Percentiles rank a stretch among this genome's conserved stretches.
Conservation (phyloP, 2,888 invertebrate species). For the Choristoneura rosaceana region DNA sequence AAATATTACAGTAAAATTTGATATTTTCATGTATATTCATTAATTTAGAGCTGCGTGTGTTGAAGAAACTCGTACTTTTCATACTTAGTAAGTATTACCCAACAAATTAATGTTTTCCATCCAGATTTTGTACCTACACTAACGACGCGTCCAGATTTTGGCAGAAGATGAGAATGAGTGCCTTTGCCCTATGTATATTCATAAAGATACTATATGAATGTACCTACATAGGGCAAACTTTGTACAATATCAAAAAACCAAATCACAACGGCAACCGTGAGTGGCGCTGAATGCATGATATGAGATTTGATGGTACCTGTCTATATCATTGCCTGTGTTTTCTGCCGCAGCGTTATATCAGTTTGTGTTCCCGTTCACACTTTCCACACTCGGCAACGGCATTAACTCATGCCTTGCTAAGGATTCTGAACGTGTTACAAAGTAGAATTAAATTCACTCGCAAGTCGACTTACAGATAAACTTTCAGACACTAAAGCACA, state of each 20-base stretch:
- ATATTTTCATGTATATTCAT: slow-evolving; percentile 31
- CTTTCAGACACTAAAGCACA: slow-evolving; percentile 36
- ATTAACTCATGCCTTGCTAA: slow-evolving; percentile 18
- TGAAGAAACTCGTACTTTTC: slow-evolving; percentile 12
- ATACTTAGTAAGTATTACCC: neutral
- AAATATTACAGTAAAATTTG: neutral
- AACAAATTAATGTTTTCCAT: neutral
- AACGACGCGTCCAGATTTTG: neutral
- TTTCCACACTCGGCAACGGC: neutral
- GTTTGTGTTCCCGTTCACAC: neutral
- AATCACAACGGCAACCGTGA: neutral
- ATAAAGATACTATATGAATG: neutral
- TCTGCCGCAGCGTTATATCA: slow-evolving; percentile 2
- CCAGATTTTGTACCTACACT: neutral
- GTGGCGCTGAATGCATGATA: neutral
- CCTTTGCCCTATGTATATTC: neutral
- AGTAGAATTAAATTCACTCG: slow-evolving; percentile 40
- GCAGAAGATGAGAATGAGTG: neutral
- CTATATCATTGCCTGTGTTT: neutral
- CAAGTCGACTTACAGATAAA: slow-evolving; percentile 42
- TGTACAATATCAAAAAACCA: neutral
- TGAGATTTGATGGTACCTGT: neutral
- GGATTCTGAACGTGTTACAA: slow-evolving; percentile 33
- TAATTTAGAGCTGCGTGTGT: slow-evolving; percentile 22
- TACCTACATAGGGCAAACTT: neutral